Percentiles rank a stretch among this genome's conserved stretches.
These are phyloP conservation scores for Drosophila kuntzei DNA, from an alignment of 2,888 invertebrate species.

Conservation along the genomic window DNA sequence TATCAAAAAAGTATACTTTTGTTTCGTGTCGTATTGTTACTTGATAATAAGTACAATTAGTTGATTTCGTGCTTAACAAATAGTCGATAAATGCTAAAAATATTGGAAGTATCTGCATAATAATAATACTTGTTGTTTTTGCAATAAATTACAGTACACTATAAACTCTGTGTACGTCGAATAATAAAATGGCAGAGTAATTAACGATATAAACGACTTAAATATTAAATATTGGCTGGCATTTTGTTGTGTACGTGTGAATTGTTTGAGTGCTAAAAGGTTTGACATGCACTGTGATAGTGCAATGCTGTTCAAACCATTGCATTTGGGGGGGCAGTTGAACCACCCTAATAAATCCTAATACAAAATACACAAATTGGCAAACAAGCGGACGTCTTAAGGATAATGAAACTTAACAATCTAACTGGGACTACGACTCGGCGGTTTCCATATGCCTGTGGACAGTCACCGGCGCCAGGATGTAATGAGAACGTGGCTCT, in stretches of 20 bases:
- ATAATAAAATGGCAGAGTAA: conserved; percentile 69
- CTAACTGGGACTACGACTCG: conserved; percentile 79
- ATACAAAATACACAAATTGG: conserved; percentile 70
- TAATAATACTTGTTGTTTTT: conserved; percentile 65
- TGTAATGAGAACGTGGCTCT: conserved; percentile 86
- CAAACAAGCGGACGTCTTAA: conserved; percentile 74
- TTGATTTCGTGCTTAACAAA: conserved; percentile 62
- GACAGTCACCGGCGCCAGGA: conserved; percentile 95
- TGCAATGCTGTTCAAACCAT: conserved; percentile 20
- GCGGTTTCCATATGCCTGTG: conserved; percentile 94
- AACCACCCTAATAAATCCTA: conserved; percentile 49
- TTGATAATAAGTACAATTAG: conserved; percentile 70
- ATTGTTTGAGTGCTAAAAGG: conserved; percentile 10
- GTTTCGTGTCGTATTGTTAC: conserved; percentile 43
- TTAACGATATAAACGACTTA: conserved; percentile 60
- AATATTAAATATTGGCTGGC: conserved; percentile 64
- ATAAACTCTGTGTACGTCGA: conserved; percentile 33
- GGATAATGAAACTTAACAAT: conserved; percentile 46
- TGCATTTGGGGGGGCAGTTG: conserved; percentile 54
- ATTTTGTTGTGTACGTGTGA: conserved; percentile 38
- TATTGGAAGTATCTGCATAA: conserved; percentile 78
- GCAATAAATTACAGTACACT: conserved; percentile 75
- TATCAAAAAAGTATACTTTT: conserved; percentile 69
- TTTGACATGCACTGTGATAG: background rate
- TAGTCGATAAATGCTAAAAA: conserved; percentile 62